These are phyloP conservation scores for Harpalus rubripes DNA, from an alignment of 2,888 invertebrate genomes.

Conservation along the genomic window DNA sequence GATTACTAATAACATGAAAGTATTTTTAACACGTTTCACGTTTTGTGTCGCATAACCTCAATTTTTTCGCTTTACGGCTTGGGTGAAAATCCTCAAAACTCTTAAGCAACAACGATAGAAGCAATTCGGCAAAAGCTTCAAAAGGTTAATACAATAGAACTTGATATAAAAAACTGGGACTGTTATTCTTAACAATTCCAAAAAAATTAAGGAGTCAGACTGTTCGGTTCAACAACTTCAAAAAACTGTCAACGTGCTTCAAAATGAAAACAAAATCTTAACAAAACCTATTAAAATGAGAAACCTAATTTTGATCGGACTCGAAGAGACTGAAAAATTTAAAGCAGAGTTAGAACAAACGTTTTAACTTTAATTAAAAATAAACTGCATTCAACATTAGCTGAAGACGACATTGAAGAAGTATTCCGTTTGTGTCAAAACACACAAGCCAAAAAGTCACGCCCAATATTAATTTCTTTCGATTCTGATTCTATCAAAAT, in stretches of 20 bases:
- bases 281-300: background rate
- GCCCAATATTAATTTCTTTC: background rate
- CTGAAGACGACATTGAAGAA: background rate
- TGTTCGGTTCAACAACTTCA: background rate
- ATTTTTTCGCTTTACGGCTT: background rate
- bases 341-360: background rate
- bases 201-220: background rate
- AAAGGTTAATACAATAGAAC: background rate
- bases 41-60: no score
- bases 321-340: background rate
- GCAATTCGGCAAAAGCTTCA: no score
- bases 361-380: background rate
- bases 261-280: slow-evolving; percentile 8
- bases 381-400: background rate
- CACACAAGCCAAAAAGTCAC: no score
- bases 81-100: background rate
- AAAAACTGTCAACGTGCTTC: no score
- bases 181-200: background rate
- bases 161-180: background rate
- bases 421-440: background rate
- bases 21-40: no score
- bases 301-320: background rate
- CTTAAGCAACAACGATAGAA: background rate
- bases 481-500: background rate
- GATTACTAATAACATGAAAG: no score